phyloP scores from a whole-genome alignment of 2,888 invertebrate genomes.

The Schizaphis graminum region DNA sequence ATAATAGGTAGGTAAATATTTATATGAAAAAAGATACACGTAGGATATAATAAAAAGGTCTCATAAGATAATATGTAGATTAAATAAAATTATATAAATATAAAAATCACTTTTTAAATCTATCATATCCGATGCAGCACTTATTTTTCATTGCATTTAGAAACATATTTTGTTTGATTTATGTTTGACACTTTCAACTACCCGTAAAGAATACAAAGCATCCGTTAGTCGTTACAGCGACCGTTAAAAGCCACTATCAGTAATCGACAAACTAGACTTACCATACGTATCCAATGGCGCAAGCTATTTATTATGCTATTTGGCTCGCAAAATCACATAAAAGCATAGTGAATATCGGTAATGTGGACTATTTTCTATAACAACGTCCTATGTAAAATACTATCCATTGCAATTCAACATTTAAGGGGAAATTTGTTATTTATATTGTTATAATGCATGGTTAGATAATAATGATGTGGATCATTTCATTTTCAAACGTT shows the following conservation, averaged over 20 bases:
- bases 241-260: slow-evolving; percentile 51
- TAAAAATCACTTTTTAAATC: slow-evolving; percentile 15
- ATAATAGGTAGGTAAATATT: neutral
- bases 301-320: slow-evolving; percentile 59
- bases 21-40: neutral
- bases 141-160: slow-evolving; percentile 46
- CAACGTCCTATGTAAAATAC: slow-evolving; percentile 9
- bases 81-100: slow-evolving; percentile 22
- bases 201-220: slow-evolving; percentile 55
- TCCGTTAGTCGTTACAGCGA: slow-evolving; percentile 46
- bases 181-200: slow-evolving; percentile 30
- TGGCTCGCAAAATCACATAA: slow-evolving; percentile 47
- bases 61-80: neutral
- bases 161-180: slow-evolving; percentile 48
- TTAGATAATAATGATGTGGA: slow-evolving; percentile 19
- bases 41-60: slow-evolving; percentile 3
- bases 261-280: slow-evolving; percentile 54
- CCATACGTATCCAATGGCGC: slow-evolving; percentile 38
- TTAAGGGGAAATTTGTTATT: slow-evolving; percentile 24
- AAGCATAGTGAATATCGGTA: slow-evolving; percentile 36
- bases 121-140: neutral
- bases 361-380: slow-evolving; percentile 28
- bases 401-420: slow-evolving; percentile 1
- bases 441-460: slow-evolving; percentile 7
- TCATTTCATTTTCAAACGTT: neutral